Evolutionary conservation across 2,797 vertebrate genomes (phyloP), one percentile per base, ranked within the genome.

Genomic region (Pangasius krempfi): DNA sequence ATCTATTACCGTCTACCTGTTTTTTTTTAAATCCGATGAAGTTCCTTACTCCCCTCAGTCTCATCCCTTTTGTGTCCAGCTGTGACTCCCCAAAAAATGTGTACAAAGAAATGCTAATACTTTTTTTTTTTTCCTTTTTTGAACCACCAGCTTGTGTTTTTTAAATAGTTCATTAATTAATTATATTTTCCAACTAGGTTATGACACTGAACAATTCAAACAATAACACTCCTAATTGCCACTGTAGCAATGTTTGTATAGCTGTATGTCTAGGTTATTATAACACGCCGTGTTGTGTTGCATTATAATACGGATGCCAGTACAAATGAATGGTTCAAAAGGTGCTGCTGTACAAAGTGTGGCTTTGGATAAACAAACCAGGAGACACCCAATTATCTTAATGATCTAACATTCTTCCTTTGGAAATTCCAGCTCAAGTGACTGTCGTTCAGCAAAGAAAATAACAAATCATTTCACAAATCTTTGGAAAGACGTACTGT

Each of bases 301-400:
- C 33, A 37, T 62, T 62, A 62, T 18, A 47, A 83, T n/a, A 62
- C 64, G 56, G 25, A 64, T 22, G 50, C 52, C 76, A 2, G n/a
- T 30, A 22, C 30, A n/a, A 47, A 64, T n/a, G 20, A 40, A 80
- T 10, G 12, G 25, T 62, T 82, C 58, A 82, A 44, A 82, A 82
- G 37, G 13, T 18, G 58, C 47, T 47, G 13, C 37, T n/a, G 80
- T 44, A n/a, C 1, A 20, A 64, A 47, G 27, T 27, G 0, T 80
- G 20, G 30, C 30, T 56, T 80, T 80, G 76, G 18, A 56, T 62
- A 83, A 64, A 64, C 80, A 83, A 64, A 7, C 80, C 18, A 83
- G 52, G 16, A 58, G 58, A 83, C 60, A 27, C 40, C 54, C 58
- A 44, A 12, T 50, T 83, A 62, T 47, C 81, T 83, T 30, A 62